A percentile compares a stretch with the other conserved stretches of the same genome.
These are phyloP conservation scores for Platichthys stellatus DNA, from an alignment of 2,113 vertebrate genomes.

Conservation along the genomic window DNA sequence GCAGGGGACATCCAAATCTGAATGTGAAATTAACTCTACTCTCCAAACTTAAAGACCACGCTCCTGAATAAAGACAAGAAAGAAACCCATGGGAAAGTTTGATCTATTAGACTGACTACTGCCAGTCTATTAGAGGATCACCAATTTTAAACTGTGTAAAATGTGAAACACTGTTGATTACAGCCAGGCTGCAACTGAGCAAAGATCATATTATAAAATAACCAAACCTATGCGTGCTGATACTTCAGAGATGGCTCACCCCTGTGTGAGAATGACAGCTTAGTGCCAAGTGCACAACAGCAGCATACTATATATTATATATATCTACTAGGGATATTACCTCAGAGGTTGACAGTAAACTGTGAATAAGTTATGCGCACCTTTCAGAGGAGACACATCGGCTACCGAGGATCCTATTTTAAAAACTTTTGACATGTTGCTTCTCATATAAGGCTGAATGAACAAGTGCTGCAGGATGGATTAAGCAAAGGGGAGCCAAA, in stretches of 20 bases:
- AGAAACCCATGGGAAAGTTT: not conserved
- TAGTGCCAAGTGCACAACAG: not conserved
- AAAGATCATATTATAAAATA: too few species aligned
- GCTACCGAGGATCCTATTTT: not conserved
- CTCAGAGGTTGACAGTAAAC: conserved; percentile 17
- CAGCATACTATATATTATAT: conserved; percentile 7
- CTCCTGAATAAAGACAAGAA: not conserved
- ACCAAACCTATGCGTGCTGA: not conserved
- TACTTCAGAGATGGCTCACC: not conserved
- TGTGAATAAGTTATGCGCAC: conserved; percentile 27
- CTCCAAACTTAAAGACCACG: not conserved
- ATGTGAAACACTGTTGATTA: not conserved
- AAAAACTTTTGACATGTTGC: conserved; percentile 3
- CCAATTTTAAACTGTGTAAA: not conserved
- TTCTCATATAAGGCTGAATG: conserved; percentile 13
- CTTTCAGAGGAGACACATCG: conserved; percentile 8
- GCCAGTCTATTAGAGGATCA: conserved; percentile 3
- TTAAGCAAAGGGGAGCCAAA: conserved; percentile 12
- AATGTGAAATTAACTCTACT: not conserved
- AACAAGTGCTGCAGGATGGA: conserved; percentile 16
- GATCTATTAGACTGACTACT: not conserved
- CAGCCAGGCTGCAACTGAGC: not conserved
- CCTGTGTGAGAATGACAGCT: not conserved
- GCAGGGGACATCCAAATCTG: too few species aligned
- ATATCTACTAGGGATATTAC: not conserved